Conservation (phyloP, 2,888 invertebrate genomes). For the Xylocampa areola region DNA sequence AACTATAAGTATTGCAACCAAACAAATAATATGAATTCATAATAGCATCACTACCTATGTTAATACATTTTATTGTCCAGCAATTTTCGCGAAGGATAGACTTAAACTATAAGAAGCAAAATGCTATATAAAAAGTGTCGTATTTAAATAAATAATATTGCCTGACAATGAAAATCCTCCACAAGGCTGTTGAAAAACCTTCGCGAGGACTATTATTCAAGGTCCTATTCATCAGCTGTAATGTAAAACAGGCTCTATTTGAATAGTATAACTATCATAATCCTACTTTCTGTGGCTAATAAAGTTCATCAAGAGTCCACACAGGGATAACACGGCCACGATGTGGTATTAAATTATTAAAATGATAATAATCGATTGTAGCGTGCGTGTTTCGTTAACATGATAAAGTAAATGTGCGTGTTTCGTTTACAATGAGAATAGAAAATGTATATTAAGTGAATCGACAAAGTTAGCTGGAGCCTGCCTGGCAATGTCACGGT, state of each 20-base stretch:
- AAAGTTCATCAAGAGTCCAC: constrained; percentile 32
- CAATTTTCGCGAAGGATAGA: too few relatives aligned
- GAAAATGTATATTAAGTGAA: constrained; percentile 17
- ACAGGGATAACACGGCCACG: constrained; percentile 31
- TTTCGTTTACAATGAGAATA: constrained; percentile 19
- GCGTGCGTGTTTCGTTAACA: constrained; percentile 39
- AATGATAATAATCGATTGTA: constrained; percentile 46
- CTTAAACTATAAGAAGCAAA: neutral
- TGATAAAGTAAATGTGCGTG: constrained; percentile 30
- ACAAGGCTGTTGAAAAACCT: constrained; percentile 72
- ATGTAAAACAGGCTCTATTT: constrained; percentile 58
- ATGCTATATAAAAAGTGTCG: constrained; percentile 3
- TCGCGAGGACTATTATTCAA: constrained; percentile 64
- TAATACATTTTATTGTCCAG: too few relatives aligned
- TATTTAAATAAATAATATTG: constrained; percentile 29
- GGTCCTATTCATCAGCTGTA: constrained; percentile 52
- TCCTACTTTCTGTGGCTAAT: constrained; percentile 35
- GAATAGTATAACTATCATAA: constrained; percentile 46
- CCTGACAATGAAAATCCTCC: constrained; percentile 73
- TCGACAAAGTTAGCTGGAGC: constrained; percentile 12
- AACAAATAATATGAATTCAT: too few relatives aligned
- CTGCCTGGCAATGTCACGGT: constrained; percentile 5
- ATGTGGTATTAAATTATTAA: constrained; percentile 47
- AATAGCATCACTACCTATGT: too few relatives aligned
- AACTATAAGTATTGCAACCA: too few relatives aligned